Conservation (phyloP, 2,888 invertebrate species). For the Clusia tigrina region DNA sequence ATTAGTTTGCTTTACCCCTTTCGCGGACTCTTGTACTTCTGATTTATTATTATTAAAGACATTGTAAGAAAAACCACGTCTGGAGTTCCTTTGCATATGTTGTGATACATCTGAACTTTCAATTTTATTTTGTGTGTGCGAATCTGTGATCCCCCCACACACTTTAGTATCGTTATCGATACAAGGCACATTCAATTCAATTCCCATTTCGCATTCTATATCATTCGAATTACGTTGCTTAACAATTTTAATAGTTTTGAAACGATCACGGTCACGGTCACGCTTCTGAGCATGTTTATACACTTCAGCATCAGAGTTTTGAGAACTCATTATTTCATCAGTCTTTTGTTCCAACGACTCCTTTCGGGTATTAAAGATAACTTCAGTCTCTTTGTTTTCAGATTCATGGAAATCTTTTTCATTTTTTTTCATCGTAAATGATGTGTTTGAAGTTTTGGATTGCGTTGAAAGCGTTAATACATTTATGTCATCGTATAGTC, state of each 20-base stretch:
- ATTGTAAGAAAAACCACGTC: slow-evolving; percentile 44
- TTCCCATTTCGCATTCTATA: slow-evolving; percentile 27
- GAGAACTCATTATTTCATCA: slow-evolving; percentile 12
- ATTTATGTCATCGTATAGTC: slow-evolving; percentile 62
- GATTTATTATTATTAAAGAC: slow-evolving; percentile 44
- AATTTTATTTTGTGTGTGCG: no score
- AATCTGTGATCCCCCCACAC: slow-evolving; percentile 4
- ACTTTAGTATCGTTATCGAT: slow-evolving; percentile 53
- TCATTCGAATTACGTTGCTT: slow-evolving; percentile 39
- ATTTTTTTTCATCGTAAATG: slow-evolving; percentile 1
- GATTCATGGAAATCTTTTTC: slow-evolving; percentile 34
- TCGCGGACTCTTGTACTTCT: slow-evolving; percentile 33
- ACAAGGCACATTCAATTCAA: slow-evolving; percentile 60
- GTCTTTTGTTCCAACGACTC: slow-evolving; percentile 8
- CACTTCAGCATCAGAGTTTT: slow-evolving; percentile 32
- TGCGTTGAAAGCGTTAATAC: slow-evolving; percentile 44
- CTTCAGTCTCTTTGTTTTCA: slow-evolving; percentile 38
- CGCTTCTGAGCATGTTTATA: slow-evolving; percentile 52
- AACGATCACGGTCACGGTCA: slow-evolving; percentile 61
- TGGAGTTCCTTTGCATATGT: slow-evolving; percentile 44
- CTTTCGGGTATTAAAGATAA: slow-evolving; percentile 22
- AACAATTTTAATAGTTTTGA: slow-evolving; percentile 63
- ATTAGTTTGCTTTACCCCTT: slow-evolving; percentile 33
- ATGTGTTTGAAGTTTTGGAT: slow-evolving; percentile 3
- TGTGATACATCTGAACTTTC: slow-evolving; percentile 19